phyloP scores from a whole-genome alignment of 2,797 vertebrate genomes.

The Botia almorhae region DNA sequence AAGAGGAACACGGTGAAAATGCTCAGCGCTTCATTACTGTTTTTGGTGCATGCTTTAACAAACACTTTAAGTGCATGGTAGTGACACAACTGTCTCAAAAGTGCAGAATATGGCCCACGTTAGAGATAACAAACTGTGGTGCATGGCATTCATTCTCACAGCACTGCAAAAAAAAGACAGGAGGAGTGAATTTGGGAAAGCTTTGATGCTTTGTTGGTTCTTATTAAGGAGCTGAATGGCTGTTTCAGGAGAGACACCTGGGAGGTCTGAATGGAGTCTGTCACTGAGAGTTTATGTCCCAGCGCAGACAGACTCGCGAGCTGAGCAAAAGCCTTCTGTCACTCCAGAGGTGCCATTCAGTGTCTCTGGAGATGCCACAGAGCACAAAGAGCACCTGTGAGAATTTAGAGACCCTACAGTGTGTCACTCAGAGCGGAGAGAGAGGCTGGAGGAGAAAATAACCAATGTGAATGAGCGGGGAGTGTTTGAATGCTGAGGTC shows the following conservation, averaged over 20 bases:
- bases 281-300: conserved; percentile 44
- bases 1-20: too few relatives aligned
- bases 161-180: neutral
- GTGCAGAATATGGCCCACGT: neutral
- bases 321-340: conserved; percentile 50
- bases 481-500: neutral
- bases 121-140: neutral
- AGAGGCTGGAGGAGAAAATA: conserved; percentile 20
- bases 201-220: conserved; percentile 41
- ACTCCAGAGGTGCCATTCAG: conserved; percentile 44
- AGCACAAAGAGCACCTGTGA: conserved; percentile 43
- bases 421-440: conserved; percentile 17
- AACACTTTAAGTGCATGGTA: neutral
- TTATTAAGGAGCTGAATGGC: conserved; percentile 46
- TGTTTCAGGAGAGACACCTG: conserved; percentile 44
- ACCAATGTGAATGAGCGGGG: conserved; percentile 6
- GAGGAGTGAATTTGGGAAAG: conserved; percentile 4
- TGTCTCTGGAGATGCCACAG: conserved; percentile 21
- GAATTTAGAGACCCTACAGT: conserved; percentile 30
- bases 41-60: too few relatives aligned
- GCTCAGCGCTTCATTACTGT: too few relatives aligned
- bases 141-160: neutral
- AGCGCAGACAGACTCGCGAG: conserved; percentile 36
- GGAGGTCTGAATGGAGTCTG: conserved; percentile 40
- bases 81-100: neutral